A percentile compares a stretch with the other conserved stretches of the same genome.
Evolutionary conservation across 2,113 vertebrate genomes (phyloP).

Genomic region (Tragelaphus scriptus): DNA sequence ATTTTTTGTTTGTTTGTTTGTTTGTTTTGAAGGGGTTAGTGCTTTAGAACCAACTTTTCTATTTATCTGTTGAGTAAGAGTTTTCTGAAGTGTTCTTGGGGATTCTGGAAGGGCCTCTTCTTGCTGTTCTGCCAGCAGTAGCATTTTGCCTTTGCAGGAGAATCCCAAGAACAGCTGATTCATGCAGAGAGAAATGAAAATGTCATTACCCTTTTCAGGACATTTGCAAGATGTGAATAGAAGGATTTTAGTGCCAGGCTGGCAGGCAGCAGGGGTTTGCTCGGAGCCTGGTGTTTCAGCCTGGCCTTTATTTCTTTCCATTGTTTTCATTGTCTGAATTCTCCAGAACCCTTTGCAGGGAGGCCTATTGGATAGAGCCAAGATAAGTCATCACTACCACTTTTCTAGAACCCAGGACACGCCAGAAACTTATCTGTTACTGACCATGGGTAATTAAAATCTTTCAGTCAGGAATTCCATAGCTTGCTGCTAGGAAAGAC

Average conservation of each 20-base stretch:
- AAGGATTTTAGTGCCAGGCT: not conserved
- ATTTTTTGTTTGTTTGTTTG: not conserved
- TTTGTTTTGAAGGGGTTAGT: not conserved
- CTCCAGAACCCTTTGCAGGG: not conserved
- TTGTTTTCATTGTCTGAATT: slow-evolving; percentile 26
- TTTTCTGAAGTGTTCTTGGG: not conserved
- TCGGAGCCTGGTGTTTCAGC: not conserved
- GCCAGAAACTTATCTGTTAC: not conserved
- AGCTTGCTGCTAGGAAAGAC: not conserved
- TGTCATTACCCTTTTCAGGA: slow-evolving; percentile 2
- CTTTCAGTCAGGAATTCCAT: not conserved
- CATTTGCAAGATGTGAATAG: slow-evolving; percentile 35
- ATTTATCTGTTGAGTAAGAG: not conserved
- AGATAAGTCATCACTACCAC: not conserved
- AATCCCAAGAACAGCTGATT: not conserved
- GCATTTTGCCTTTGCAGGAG: not conserved
- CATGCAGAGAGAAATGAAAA: slow-evolving; percentile 17
- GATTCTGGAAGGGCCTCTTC: not conserved
- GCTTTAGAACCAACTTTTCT: not conserved
- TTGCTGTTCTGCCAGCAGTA: not conserved
- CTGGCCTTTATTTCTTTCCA: not conserved
- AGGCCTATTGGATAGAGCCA: not conserved
- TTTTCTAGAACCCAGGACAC: not conserved
- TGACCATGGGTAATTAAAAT: not conserved
- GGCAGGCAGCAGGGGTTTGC: not conserved